phyloP scores from a whole-genome alignment of 2,888 invertebrate species.

The Erynnis tages region DNA sequence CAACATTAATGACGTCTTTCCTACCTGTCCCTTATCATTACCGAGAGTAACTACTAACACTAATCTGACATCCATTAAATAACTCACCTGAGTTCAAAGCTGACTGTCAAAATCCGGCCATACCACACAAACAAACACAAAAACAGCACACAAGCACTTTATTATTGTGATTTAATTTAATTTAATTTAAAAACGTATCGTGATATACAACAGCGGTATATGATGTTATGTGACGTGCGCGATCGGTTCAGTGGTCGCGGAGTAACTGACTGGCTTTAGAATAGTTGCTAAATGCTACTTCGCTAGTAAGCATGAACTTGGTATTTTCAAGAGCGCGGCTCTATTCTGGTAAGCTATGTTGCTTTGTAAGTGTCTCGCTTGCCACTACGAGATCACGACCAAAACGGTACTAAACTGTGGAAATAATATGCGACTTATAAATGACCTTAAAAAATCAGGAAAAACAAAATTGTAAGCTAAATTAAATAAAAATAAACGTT shows the following conservation, averaged over 20 bases:
- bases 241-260: background rate
- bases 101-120: conserved; percentile 20
- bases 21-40: too few relatives aligned
- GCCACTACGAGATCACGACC: too few relatives aligned
- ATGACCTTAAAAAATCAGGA: too few relatives aligned
- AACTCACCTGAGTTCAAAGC: conserved; percentile 15
- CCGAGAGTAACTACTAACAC: too few relatives aligned
- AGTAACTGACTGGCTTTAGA: conserved; percentile 1
- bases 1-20: too few relatives aligned
- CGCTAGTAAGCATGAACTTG: conserved; percentile 39
- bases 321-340: conserved; percentile 41
- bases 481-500: too few relatives aligned
- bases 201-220: background rate
- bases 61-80: too few relatives aligned
- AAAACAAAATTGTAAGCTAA: too few relatives aligned
- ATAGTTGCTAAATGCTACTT: background rate
- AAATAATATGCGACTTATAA: background rate
- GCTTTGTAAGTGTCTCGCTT: conserved; percentile 4
- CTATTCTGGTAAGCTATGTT: conserved; percentile 30
- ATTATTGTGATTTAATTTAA: conserved; percentile 2
- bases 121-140: conserved; percentile 22
- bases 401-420: background rate
- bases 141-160: conserved; percentile 14
- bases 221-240: background rate
- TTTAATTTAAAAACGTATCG: too few relatives aligned